Conservation (phyloP, 1,140 invertebrate genomes). For the Fopius arisanus region DNA sequence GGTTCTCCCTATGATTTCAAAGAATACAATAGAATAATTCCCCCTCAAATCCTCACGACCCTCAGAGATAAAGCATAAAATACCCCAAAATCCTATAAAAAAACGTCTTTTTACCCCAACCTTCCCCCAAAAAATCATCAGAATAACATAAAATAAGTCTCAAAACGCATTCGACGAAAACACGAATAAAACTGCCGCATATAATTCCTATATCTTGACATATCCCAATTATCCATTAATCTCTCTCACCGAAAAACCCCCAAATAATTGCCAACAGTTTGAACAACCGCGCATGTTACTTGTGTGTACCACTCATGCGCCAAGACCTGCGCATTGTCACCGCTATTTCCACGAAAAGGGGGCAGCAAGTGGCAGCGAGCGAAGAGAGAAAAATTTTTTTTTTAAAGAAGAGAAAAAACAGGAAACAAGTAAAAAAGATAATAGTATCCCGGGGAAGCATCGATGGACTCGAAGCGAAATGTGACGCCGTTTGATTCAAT, state of each 20-base stretch:
- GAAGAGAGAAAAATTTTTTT: neutral
- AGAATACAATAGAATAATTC: too few species aligned
- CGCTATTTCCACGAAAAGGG: neutral
- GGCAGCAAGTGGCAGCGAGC: neutral
- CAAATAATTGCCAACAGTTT: neutral
- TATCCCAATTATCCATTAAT: neutral
- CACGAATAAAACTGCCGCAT: too few species aligned
- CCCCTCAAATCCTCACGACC: too few species aligned
- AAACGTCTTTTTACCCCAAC: too few species aligned
- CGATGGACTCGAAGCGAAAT: neutral
- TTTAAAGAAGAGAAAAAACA: neutral
- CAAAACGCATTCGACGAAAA: too few species aligned
- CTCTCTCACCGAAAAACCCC: too few species aligned
- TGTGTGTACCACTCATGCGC: neutral
- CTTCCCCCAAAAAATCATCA: too few species aligned
- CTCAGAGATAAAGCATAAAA: too few species aligned
- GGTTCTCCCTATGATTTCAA: too few species aligned
- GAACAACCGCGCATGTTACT: neutral
- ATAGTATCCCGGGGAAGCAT: constrained; percentile 4
- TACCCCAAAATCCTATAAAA: too few species aligned
- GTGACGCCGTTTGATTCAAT: neutral
- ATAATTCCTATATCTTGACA: neutral
- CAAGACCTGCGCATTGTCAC: neutral
- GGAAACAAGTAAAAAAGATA: neutral
- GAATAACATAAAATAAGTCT: too few species aligned